Conservation (phyloP, 2,113 vertebrate genomes). For the Ceuthmochares aereus region DNA sequence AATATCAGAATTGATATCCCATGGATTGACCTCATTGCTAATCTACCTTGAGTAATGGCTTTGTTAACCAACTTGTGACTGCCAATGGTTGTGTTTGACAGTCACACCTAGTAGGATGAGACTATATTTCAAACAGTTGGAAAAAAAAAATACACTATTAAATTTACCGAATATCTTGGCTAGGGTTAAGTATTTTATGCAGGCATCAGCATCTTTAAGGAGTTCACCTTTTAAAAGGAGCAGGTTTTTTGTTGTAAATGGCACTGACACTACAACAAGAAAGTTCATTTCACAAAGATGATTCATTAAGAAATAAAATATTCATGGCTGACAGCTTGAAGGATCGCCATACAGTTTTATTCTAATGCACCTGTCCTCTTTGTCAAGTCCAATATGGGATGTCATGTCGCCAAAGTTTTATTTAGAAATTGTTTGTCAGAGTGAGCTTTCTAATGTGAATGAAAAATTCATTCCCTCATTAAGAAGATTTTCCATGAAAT, state of each 20-base stretch:
- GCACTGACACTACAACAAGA: slow-evolving; percentile 87
- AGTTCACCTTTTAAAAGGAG: slow-evolving; percentile 83
- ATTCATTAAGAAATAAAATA: slow-evolving; percentile 94
- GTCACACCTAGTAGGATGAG: background rate
- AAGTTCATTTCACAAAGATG: slow-evolving; percentile 91
- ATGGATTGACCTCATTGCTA: slow-evolving; percentile 33
- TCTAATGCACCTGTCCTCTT: slow-evolving; percentile 99
- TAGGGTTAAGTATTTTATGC: slow-evolving; percentile 78
- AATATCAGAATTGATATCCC: background rate
- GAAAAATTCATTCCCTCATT: slow-evolving; percentile 96
- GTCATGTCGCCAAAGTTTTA: slow-evolving; percentile 93
- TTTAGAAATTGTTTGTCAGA: slow-evolving; percentile 93
- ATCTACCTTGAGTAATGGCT: slow-evolving; percentile 32
- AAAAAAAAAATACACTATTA: background rate
- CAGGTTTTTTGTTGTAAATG: slow-evolving; percentile 85
- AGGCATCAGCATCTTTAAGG: slow-evolving; percentile 77
- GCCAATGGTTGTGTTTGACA: slow-evolving; percentile 16
- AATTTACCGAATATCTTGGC: slow-evolving; percentile 43
- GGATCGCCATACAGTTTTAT: slow-evolving; percentile 96
- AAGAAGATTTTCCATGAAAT: slow-evolving; percentile 90
- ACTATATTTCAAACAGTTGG: slow-evolving; percentile 27
- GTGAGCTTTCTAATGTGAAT: slow-evolving; percentile 88
- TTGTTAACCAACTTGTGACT: slow-evolving; percentile 30
- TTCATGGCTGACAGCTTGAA: slow-evolving; percentile 98
- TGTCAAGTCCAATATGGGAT: slow-evolving; percentile 96